A percentile compares a stretch with the other conserved stretches of the same genome.
Evolutionary conservation across 2,113 vertebrate genomes (phyloP).

Genomic region (Ophthalmolycus amberensis): DNA sequence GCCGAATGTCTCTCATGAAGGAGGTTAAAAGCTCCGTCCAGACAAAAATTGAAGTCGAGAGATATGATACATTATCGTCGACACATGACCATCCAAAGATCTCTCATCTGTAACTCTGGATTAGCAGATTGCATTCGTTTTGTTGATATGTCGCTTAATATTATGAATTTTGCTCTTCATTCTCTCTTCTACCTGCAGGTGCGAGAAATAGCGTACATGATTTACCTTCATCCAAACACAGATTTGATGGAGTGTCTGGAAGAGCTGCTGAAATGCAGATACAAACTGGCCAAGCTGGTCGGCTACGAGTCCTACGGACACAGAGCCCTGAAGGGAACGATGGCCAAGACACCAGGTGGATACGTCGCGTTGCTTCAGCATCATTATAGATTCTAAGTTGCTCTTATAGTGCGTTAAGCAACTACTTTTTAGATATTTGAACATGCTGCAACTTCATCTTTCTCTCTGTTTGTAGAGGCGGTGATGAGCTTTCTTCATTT

Average conservation of each 20-base stretch:
- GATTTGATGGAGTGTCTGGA: constrained; percentile 88
- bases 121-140: neutral
- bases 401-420: neutral
- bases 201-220: constrained; percentile 94
- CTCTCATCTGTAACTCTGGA: neutral
- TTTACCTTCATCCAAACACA: constrained; percentile 92
- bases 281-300: constrained; percentile 90
- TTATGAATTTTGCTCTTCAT: constrained; percentile 8
- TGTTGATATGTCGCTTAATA: neutral
- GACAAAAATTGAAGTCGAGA: neutral
- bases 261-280: constrained; percentile 88
- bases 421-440: neutral
- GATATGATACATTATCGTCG: neutral
- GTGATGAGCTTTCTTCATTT: constrained; percentile 93
- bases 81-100: neutral
- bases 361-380: neutral
- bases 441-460: neutral
- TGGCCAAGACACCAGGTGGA: constrained; percentile 93
- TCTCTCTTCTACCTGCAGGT: constrained; percentile 80
- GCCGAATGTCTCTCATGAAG: neutral
- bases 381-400: neutral
- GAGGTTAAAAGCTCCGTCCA: neutral
- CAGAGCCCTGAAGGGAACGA: constrained; percentile 94
- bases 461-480: constrained; percentile 83
- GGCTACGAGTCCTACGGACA: constrained; percentile 93